Evolutionary conservation across 2,113 vertebrate species (phyloP), one percentile per base, ranked within the genome.

Genomic region (Canis aureus): DNA sequence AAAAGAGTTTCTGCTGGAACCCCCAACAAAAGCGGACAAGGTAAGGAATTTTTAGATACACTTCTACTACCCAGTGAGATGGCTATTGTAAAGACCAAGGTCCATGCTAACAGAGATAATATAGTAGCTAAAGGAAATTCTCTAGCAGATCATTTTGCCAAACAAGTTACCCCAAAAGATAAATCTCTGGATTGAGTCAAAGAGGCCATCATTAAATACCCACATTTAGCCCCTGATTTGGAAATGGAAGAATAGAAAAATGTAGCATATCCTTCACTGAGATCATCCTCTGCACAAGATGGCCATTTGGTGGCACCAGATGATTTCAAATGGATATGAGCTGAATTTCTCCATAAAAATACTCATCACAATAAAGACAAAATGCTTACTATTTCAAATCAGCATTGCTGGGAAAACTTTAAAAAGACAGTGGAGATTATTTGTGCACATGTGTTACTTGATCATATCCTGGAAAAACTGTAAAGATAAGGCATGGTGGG

Each of bases 361-460:
- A 19, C 53, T 76, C 15, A 76, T 83, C 53, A 55, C 17, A 38
- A 5, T 74, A 73, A 94, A 78, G 73, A 66, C 27, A 84, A 29
- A 79, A 53, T 79, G 49, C 49, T 79, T 32, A 32, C 12, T 94
- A 38, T 89, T 22, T 97, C 60, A 96, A 64, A 89, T 32, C 19
- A 57, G 20, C 27, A 55, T 55, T 82, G 16, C 2, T 80, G 16
- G 43, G 8, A 53, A 88, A 95, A 80, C 51, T 74, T 92, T 60
- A 84, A 94, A 95, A 95, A 89, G 66, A 83, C 29, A 71, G 60
- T n/a, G 60, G 66, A 93, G 43, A 53, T 87, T 78, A 53, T 69
- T 69, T 69, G 10, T 13, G 73, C 66, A 15, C 15, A 53, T 78
- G 25, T 73, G 2, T 64, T n/a, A 51, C 67, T 38, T 96, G 67